Evolutionary conservation across 2,888 invertebrate genomes (phyloP), one percentile per base, ranked within the genome.

Genomic region (Drosophila nigricruria): DNA sequence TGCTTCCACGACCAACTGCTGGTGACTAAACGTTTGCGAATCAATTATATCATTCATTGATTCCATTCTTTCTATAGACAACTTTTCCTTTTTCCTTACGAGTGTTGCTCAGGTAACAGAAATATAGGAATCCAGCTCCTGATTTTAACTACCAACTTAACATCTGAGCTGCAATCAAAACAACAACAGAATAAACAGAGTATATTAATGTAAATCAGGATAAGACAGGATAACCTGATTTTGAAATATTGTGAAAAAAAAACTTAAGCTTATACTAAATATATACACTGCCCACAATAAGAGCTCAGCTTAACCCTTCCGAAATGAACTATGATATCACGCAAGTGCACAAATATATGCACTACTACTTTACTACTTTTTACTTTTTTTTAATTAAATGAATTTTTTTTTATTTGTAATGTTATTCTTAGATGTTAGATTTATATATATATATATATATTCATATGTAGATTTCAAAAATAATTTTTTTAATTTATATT

Each of bases 31-130:
- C 82, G 94, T 92, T 91, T 94, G 94, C 90, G 94, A 94, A 91
- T 94, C 94, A 90, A 94, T 94, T 93, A 94, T 94, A 89, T 94
- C 94, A 90, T 94, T 94, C 90, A 94, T 94, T 89, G 94, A 94
- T 90, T 94, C 94, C 94, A 94, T 94, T 79, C 88, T 86, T 72
- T 54, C 8, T 30, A 81, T 20, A 25, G 50, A 25, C 25, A 32
- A 42, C n/a, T 18, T 30, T 16, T 36, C 30, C 12, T n/a, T 1
- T 8, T 30, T 30, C 12, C 16, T 10, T 23, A 34, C 6, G 10
- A 16, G 45, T 53, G 3, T n/a, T 32, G 9, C 14, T 32, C 6
- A 32, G 30, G 25, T 20, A 27, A 34, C 32, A 30, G 34, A 32
- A 18, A 16, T 12, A n/a, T n/a, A 10, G 14, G 30, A 36, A 25